phyloP scores from a whole-genome alignment of 1,140 invertebrate species.

The Mya arenaria region DNA sequence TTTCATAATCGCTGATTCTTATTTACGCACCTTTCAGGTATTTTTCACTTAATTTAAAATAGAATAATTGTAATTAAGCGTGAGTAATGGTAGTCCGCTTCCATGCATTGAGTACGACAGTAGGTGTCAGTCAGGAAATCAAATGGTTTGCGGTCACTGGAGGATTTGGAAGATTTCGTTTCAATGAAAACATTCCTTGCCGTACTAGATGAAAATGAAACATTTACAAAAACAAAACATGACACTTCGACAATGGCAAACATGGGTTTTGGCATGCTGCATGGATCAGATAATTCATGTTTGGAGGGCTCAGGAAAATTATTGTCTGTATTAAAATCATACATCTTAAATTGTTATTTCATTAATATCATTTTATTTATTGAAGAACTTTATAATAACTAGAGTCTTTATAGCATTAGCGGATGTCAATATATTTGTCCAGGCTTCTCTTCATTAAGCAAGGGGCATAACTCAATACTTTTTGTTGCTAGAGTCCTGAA shows the following conservation, averaged over 20 bases:
- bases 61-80: constrained; percentile 48
- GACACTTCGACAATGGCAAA: neutral
- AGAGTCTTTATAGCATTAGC: too few species aligned
- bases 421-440: too few species aligned
- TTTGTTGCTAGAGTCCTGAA: too few species aligned
- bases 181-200: constrained; percentile 44
- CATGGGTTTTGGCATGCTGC: too few species aligned
- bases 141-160: constrained; percentile 1
- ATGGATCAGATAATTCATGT: too few species aligned
- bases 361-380: too few species aligned
- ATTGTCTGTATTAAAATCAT: too few species aligned
- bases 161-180: constrained; percentile 16
- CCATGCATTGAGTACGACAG: neutral
- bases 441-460: too few species aligned
- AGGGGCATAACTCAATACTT: too few species aligned
- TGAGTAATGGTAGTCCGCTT: constrained; percentile 38
- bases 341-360: too few species aligned
- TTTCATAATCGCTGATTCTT: constrained; percentile 35
- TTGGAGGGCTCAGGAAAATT: too few species aligned
- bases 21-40: constrained; percentile 30
- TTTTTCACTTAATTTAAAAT: constrained; percentile 54
- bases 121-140: neutral
- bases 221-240: constrained; percentile 15
- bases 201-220: neutral
- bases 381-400: too few species aligned